Conservation (phyloP, 2,888 invertebrate genomes). For the Auanema freiburgensis region DNA sequence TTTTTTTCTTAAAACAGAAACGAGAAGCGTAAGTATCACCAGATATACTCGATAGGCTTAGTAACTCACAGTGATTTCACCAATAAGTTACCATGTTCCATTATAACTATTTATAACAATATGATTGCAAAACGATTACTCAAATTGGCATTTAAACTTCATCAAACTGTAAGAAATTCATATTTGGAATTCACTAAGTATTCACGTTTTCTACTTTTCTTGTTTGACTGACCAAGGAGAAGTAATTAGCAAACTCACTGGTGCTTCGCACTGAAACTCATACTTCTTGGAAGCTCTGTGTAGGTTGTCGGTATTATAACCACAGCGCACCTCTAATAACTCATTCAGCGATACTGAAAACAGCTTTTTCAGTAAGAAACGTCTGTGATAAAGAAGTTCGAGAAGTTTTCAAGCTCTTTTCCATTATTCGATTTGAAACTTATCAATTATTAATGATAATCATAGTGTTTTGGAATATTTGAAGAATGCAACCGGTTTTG, state of each 20-base stretch:
- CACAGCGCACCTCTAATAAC: slow-evolving; percentile 60
- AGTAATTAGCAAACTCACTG: slow-evolving; percentile 34
- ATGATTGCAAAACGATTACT: neutral
- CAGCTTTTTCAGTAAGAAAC: neutral
- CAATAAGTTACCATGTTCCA: too few species aligned
- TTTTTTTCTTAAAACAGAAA: too few species aligned
- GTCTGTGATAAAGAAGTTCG: neutral
- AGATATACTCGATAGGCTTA: too few species aligned
- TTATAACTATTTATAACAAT: neutral
- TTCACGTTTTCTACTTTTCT: neutral
- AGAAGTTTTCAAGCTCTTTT: too few species aligned
- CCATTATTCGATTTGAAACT: too few species aligned
- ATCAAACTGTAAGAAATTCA: neutral
- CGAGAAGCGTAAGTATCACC: too few species aligned
- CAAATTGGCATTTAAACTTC: neutral
- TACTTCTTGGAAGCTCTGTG: slow-evolving; percentile 53
- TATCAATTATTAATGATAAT: too few species aligned
- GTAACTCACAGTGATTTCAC: too few species aligned
- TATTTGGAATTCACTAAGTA: neutral
- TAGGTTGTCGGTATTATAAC: slow-evolving; percentile 62
- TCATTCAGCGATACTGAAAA: slow-evolving; percentile 59
- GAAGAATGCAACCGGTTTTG: slow-evolving; percentile 13
- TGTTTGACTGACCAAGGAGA: neutral
- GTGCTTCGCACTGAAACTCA: slow-evolving; percentile 54
- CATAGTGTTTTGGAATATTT: neutral